Base-by-base conservation (phyloP, 1,140 invertebrate genomes). In the Platyscapa corneri region DNA sequence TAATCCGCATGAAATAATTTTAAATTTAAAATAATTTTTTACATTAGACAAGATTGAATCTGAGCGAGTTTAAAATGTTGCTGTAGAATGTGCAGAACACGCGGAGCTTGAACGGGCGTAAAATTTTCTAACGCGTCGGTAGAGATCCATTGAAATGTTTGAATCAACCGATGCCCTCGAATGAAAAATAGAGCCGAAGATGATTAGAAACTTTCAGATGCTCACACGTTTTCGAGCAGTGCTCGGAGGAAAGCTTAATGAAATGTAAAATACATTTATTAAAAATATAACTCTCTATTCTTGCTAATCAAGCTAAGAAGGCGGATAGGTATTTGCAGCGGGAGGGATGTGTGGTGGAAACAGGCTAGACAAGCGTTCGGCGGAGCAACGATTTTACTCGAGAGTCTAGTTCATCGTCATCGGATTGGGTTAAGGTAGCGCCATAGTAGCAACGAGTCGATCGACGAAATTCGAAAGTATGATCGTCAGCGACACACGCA, bases 401-500 rank as follows among this genome's bases (percentile, higher is more conserved):
- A 76, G 70, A 74, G 18, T 46, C 34, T 49, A 46, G 42, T n/a
- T 75, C 72, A 39, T 70, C 67, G 34, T 34, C 27, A 14, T 39
- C 37, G 74, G 37, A 39, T 65, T 37, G 46, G 64, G 20, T 77
- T 72, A 18, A 60, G 56, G 56, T 20, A 32, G n/a, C 32, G 14
- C 42, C 20, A 42, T 8, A 16, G 12, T 70, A 30, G 56, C 82
- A 7, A 8, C 39, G 6, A 46, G 42, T 32, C 82, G 76, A 77
- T 82, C 86, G n/a, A 53, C 79, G 83, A 85, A 87, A 88, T 87
- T 67, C 49, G 77, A 82, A 87, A 83, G 82, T 86, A 83, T 81
- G 67, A 64, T 56, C 79, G 78, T 75, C 78, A 27, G 49, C 46
- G 65, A 80, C 67, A 78, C 82, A 80, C 80, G 86, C 87, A 65